Evolutionary conservation across 2,797 vertebrate species (phyloP), one percentile per base, ranked within the genome.

Genomic region (Betta splendens): DNA sequence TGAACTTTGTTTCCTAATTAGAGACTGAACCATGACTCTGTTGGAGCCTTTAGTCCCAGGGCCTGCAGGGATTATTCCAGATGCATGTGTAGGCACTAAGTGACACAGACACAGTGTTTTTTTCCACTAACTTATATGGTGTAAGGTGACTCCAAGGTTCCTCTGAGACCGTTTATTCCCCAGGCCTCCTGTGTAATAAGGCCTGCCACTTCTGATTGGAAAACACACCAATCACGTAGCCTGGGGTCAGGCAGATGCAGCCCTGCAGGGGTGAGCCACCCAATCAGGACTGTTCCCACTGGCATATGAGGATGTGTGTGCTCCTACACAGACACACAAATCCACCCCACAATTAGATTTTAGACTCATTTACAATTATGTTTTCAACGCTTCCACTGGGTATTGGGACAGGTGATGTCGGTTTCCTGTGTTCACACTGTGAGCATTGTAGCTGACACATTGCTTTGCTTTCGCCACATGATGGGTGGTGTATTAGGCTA

Each of bases 91-190:
- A 10, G 55, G 66, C 46, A 39, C 45, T 45, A 52, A 23, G 35
- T 57, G 61, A 74, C 51, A 53, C 8, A 53, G 50, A 75, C 45
- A 60, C 58, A 26, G 7, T 51, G 50, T 48, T 48, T 47, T 54
- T 51, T 18, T 32, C 12, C 37, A 28, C 25, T 12, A 1, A 28
- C 45, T 60, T 64, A 40, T 60, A 18, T 40, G 23, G 37, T 59
- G 49, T 79, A 84, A 87, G 77, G 81, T 83, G 79, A 85, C 64
- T 84, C 75, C 74, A 83, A 85, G 80, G 81, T 84, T 79, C 45
- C 75, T 54, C 15, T 13, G 31, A 64, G 63, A 49, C 59, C 49
- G 69, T 63, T 67, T 62, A 79, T 74, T 80, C 73, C 69, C 69
- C 38, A 49, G 80, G 76, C 75, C 77, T 73, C 28, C 61, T 10